phyloP scores from a whole-genome alignment of 2,888 invertebrate genomes.

The Galerucella calmariensis region DNA sequence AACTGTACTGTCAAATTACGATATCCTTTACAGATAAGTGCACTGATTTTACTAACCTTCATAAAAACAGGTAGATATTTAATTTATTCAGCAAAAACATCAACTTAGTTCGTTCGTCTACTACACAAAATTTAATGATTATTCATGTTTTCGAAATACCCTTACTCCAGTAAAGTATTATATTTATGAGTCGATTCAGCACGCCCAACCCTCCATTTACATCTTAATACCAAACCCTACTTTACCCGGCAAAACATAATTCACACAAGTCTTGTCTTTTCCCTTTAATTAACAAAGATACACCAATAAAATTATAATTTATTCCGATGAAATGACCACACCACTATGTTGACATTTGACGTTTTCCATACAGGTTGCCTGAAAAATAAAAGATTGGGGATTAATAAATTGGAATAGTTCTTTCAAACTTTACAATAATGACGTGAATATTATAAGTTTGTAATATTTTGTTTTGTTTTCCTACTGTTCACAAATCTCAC shows the following conservation, averaged over 20 bases:
- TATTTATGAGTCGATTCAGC: constrained; percentile 32
- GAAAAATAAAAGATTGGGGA: no score
- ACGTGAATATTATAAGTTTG: no score
- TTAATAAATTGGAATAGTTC: no score
- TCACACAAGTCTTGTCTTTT: constrained; percentile 12
- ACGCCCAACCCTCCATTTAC: constrained; percentile 20
- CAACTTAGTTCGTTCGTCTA: constrained; percentile 10
- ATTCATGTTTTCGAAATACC: constrained; percentile 32
- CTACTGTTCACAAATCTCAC: no score
- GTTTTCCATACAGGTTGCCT: no score
- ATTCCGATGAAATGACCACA: neutral
- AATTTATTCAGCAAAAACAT: neutral
- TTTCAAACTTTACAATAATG: no score
- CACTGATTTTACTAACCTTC: neutral
- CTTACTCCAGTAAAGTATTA: constrained; percentile 25
- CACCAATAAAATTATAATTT: neutral
- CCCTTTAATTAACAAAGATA: constrained; percentile 16
- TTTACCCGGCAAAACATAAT: constrained; percentile 16
- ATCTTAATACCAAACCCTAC: constrained; percentile 22
- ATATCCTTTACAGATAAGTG: no score
- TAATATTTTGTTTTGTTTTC: no score
- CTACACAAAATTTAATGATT: constrained; percentile 28
- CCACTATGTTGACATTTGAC: no score
- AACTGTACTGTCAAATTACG: no score
- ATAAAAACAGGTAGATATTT: neutral